Evolutionary conservation across 2,797 vertebrate species (phyloP).

Genomic region (Bradypodion pumilum): DNA sequence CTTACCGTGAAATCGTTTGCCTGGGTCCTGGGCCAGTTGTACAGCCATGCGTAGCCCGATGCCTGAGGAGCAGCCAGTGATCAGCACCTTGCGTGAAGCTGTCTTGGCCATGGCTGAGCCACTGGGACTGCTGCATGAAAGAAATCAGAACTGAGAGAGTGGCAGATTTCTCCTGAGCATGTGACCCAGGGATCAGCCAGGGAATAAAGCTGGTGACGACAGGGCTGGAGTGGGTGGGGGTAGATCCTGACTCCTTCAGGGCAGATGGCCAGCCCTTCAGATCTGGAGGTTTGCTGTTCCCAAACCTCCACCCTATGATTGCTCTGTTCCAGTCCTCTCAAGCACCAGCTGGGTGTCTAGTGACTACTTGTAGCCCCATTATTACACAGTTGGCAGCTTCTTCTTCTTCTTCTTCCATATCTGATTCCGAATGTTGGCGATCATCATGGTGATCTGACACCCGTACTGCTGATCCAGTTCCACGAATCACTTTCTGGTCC

Average conservation of each 20-base stretch:
- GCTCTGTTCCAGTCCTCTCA: background rate
- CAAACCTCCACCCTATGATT: background rate
- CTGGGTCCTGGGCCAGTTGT: conserved; percentile 86
- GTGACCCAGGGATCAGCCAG: conserved; percentile 39
- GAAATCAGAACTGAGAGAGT: conserved; percentile 1
- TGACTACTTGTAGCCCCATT: background rate
- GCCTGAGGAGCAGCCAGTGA: conserved; percentile 95
- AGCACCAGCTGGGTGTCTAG: background rate
- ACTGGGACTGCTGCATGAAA: background rate
- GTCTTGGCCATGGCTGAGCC: conserved; percentile 82
- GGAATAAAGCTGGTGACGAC: background rate
- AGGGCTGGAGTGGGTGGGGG: background rate
- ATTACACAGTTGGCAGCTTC: background rate
- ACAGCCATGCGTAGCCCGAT: conserved; percentile 90
- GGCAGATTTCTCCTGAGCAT: conserved; percentile 1
- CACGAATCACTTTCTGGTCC: no score
- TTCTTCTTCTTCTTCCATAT: no score
- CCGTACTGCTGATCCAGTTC: no score
- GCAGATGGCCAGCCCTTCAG: background rate
- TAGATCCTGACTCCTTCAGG: background rate
- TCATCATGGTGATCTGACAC: no score
- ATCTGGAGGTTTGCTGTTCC: background rate
- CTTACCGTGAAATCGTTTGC: conserved; percentile 89
- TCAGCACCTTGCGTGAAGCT: conserved; percentile 84
- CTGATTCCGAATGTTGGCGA: no score